A percentile compares a stretch with the other conserved stretches of the same genome.
phyloP scores from a whole-genome alignment of 2,113 vertebrate genomes.

The Tonatia bakeri region DNA sequence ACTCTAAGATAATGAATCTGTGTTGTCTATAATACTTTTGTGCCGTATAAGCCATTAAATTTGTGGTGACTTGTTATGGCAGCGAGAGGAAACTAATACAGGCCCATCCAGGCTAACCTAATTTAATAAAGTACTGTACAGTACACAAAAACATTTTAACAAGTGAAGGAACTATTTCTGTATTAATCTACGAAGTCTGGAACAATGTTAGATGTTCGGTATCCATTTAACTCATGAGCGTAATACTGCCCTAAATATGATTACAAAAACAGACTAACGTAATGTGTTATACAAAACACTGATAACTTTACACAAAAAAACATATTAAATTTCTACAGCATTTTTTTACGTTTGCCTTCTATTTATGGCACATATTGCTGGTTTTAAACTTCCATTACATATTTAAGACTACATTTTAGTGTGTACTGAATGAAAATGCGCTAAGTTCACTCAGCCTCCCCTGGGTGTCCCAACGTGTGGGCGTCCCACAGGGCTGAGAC shows the following conservation, averaged over 20 bases:
- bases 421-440: neutral
- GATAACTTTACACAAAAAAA: neutral
- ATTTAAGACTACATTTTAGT: neutral
- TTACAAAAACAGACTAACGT: neutral
- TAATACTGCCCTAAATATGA: neutral
- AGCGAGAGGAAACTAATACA: neutral
- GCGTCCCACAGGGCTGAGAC: too few species aligned
- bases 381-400: neutral
- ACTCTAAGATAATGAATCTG: neutral
- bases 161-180: neutral
- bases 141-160: neutral
- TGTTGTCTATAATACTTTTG: neutral
- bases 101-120: neutral
- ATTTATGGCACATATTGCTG: too few species aligned
- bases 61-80: neutral
- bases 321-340: too few species aligned
- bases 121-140: rapidly evolving
- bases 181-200: neutral
- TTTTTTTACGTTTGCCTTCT: neutral
- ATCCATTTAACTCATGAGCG: neutral
- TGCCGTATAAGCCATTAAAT: neutral
- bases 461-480: neutral
- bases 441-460: neutral
- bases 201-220: too few species aligned
- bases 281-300: neutral